A percentile compares a stretch with the other conserved stretches of the same genome.
Evolutionary conservation across 2,797 vertebrate species (phyloP).

Genomic region (Tenualosa ilisha): DNA sequence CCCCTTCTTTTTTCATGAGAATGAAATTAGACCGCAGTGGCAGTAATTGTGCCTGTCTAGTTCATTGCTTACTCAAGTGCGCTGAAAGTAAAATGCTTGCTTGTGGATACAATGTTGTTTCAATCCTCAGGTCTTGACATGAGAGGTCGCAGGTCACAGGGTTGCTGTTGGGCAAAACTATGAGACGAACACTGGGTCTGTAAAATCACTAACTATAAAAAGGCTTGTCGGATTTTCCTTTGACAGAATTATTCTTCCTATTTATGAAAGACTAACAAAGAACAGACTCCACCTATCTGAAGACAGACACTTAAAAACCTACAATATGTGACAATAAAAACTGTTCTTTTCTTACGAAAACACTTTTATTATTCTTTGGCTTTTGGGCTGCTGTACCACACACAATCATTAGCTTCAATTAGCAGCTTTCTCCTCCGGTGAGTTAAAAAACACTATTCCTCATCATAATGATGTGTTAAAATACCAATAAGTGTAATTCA

Average conservation of each 20-base stretch:
- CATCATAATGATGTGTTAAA: not conserved
- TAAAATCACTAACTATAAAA: not conserved
- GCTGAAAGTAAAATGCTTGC: not conserved
- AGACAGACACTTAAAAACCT: not conserved
- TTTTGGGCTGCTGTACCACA: not conserved
- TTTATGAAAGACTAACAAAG: not conserved
- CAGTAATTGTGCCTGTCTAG: constrained; percentile 23
- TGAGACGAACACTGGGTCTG: not conserved
- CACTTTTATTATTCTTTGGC: not conserved
- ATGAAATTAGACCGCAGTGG: constrained; percentile 26
- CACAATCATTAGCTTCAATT: not conserved
- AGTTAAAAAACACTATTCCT: no score
- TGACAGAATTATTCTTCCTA: not conserved
- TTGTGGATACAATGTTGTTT: not conserved
- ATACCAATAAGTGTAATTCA: not conserved
- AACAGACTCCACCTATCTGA: not conserved
- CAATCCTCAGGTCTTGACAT: not conserved
- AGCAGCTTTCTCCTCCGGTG: not conserved
- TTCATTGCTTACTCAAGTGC: constrained; percentile 9
- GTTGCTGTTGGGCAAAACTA: not conserved
- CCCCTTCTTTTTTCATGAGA: not conserved
- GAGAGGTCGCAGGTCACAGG: not conserved
- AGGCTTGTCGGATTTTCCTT: not conserved
- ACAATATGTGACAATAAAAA: not conserved
- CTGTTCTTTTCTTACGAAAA: not conserved